Evolutionary conservation across 2,797 vertebrate genomes (phyloP).

Genomic region (Premnoplex brunnescens): DNA sequence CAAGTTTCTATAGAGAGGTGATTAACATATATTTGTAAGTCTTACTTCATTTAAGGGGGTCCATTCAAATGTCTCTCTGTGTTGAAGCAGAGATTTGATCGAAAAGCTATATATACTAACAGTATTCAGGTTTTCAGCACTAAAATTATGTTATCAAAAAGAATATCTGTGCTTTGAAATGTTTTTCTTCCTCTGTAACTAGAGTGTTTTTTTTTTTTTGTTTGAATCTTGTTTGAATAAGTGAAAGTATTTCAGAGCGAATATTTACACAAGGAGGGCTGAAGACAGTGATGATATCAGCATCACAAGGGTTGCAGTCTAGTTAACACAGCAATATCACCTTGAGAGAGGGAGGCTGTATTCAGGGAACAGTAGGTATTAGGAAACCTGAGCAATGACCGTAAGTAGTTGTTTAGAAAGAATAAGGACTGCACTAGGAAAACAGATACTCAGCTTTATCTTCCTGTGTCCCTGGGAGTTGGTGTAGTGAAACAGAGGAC

Average conservation of each 20-base stretch:
- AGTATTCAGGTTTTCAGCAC: neutral
- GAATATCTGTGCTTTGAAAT: neutral
- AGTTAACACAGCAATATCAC: neutral
- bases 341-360: neutral
- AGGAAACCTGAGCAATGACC: conserved; percentile 11
- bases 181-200: neutral
- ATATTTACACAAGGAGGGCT: neutral
- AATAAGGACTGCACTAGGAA: conserved; percentile 1
- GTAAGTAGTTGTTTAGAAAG: conserved; percentile 21
- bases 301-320: neutral
- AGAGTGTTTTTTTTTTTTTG: neutral
- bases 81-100: neutral
- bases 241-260: neutral
- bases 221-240: neutral
- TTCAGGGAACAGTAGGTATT: neutral
- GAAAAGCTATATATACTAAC: neutral
- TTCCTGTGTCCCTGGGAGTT: conserved; percentile 21
- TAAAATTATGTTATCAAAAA: neutral
- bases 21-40: neutral
- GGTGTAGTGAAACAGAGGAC: conserved; percentile 44
- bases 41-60: neutral
- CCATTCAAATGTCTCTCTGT: neutral
- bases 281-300: neutral
- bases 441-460: conserved; percentile 28
- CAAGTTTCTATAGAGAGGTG: neutral